A percentile compares a stretch with the other conserved stretches of the same genome.
Conservation (phyloP, 1,140 invertebrate genomes). For the Hyles euphorbiae region DNA sequence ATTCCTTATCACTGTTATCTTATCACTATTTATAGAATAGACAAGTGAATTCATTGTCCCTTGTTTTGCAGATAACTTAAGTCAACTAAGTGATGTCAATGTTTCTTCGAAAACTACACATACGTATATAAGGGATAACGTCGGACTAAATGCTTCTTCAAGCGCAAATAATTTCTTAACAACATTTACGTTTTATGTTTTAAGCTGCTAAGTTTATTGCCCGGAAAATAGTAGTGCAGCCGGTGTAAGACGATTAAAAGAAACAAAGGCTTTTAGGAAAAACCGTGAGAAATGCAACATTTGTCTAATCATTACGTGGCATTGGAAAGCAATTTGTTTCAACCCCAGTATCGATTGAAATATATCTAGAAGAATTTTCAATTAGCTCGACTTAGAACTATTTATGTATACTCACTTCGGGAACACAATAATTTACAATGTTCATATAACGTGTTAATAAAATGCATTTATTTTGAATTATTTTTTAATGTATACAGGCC, state of each 20-base stretch:
- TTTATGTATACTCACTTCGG: too few relatives aligned
- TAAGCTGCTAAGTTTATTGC: not conserved
- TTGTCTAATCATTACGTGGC: constrained; percentile 1
- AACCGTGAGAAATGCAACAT: constrained; percentile 3
- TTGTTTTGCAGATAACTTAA: constrained; percentile 13
- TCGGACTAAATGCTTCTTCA: too few relatives aligned
- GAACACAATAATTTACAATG: too few relatives aligned
- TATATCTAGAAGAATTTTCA: too few relatives aligned
- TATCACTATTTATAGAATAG: constrained; percentile 25
- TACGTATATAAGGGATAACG: too few relatives aligned
- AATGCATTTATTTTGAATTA: too few relatives aligned
- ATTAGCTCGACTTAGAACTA: too few relatives aligned
- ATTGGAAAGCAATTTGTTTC: not conserved
- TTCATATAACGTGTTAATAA: too few relatives aligned
- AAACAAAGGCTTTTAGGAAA: not conserved
- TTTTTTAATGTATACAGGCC: too few relatives aligned
- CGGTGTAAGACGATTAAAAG: constrained; percentile 1
- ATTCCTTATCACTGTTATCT: constrained; percentile 21
- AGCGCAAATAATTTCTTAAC: too few relatives aligned
- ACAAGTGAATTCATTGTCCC: constrained; percentile 21
- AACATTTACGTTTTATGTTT: too few relatives aligned
- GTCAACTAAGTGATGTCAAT: constrained; percentile 7
- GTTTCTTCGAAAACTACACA: constrained; percentile 2
- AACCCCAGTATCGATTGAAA: too few relatives aligned
- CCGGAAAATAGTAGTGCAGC: constrained; percentile 2